These are phyloP conservation scores for Pachycephala philippinensis DNA, from an alignment of 2,113 vertebrate species.

Conservation along the genomic window DNA sequence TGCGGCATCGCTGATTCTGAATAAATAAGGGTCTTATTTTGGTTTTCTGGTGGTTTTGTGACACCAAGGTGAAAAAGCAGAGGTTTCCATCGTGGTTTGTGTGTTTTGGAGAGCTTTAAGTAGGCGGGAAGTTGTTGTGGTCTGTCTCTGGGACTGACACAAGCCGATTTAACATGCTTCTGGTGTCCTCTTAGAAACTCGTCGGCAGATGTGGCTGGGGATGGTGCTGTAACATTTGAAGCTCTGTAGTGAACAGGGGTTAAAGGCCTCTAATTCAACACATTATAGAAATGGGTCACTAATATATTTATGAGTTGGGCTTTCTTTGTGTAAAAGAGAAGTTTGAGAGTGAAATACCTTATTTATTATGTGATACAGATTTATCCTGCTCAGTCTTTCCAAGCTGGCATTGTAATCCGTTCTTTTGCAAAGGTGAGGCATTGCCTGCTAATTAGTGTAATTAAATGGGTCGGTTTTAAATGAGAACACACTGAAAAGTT, in stretches of 20 bases:
- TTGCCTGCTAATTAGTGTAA: conserved; percentile 24
- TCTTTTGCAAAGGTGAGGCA: conserved; percentile 29
- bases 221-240: background rate
- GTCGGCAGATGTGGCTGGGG: background rate
- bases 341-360: background rate
- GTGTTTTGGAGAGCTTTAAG: background rate
- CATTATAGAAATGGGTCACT: background rate
- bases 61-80: background rate
- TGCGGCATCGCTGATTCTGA: background rate
- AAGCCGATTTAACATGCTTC: background rate
- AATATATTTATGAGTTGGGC: background rate
- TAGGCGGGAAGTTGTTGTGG: background rate
- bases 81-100: background rate
- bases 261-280: background rate
- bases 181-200: background rate
- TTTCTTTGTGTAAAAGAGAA: background rate
- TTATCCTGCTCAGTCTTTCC: background rate
- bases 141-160: background rate
- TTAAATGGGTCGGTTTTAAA: conserved; percentile 31
- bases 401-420: background rate
- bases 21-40: background rate
- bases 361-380: background rate
- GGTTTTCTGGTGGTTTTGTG: background rate
- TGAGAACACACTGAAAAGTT: background rate
- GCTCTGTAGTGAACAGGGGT: background rate